Evolutionary conservation across 1,140 invertebrate species (phyloP).

Genomic region (Drosophila bifasciata): DNA sequence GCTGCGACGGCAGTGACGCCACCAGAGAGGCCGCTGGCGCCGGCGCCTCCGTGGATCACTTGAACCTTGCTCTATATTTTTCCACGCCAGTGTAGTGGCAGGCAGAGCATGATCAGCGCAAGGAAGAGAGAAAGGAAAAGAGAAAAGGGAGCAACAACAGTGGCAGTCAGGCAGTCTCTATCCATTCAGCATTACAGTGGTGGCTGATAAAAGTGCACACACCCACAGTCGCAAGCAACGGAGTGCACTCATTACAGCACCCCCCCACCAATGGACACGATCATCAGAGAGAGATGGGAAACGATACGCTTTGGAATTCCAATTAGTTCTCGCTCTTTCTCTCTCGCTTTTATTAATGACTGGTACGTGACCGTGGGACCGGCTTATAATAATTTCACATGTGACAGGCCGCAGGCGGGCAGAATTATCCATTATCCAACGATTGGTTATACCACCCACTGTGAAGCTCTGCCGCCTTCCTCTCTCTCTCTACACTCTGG

Average conservation of each 20-base stretch:
- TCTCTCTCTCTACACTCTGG: neutral
- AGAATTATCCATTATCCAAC: slow-evolving; percentile 32
- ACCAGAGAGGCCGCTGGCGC: slow-evolving; percentile 5
- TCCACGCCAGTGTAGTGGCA: slow-evolving; percentile 21
- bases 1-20: slow-evolving; percentile 7
- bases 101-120: neutral
- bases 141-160: neutral
- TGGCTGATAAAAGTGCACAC: too few species aligned
- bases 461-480: neutral
- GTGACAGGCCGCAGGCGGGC: slow-evolving; percentile 17
- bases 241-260: too few species aligned
- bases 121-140: neutral
- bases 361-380: slow-evolving; percentile 41
- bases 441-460: neutral
- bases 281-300: slow-evolving; percentile 7
- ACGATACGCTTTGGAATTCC: slow-evolving; percentile 39
- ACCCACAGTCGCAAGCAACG: too few species aligned
- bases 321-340: slow-evolving; percentile 18
- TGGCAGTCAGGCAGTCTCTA: neutral
- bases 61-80: slow-evolving; percentile 35
- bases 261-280: neutral
- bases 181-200: too few species aligned
- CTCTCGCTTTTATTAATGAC: slow-evolving; percentile 37
- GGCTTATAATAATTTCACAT: slow-evolving; percentile 35
- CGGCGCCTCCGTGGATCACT: slow-evolving; percentile 31